Conservation (phyloP, 1,140 invertebrate species). For the Macrobrachium rosenbergii region DNA sequence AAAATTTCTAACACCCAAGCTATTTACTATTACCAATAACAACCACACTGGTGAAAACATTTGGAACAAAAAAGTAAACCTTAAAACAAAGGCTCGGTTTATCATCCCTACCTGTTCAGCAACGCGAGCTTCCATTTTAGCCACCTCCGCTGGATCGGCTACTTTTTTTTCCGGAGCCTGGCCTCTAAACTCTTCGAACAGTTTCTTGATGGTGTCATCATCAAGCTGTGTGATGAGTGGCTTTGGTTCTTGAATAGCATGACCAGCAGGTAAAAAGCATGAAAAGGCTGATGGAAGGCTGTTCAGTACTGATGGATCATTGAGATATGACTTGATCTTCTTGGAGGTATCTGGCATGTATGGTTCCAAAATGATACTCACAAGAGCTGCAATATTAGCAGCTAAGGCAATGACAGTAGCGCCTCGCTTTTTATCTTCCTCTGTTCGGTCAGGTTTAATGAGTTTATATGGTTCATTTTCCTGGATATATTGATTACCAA, state of each 20-base stretch:
- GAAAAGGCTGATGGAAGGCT: conserved; percentile 33
- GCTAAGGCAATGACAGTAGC: conserved; percentile 88
- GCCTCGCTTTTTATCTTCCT: conserved; percentile 77
- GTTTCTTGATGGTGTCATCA: conserved; percentile 58
- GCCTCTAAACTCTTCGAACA: conserved; percentile 58
- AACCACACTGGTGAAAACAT: neutral
- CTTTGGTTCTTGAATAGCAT: conserved; percentile 62
- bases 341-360: conserved; percentile 90
- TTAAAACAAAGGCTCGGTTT: no score
- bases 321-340: conserved; percentile 81
- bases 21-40: no score
- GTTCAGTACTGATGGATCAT: conserved; percentile 70
- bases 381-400: conserved; percentile 86
- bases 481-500: conserved; percentile 98
- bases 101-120: conserved; percentile 40
- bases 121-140: conserved; percentile 32
- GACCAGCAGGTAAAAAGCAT: conserved; percentile 50
- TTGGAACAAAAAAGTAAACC: neutral
- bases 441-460: conserved; percentile 79
- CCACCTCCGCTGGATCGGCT: conserved; percentile 37
- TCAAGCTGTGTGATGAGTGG: conserved; percentile 66
- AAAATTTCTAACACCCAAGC: no score
- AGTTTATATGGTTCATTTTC: conserved; percentile 93
- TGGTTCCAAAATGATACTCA: conserved; percentile 87
- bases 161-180: conserved; percentile 24